Evolutionary conservation across 92 coral and sea anemone species (phyloP).

Genomic region (Palythoa grandis): DNA sequence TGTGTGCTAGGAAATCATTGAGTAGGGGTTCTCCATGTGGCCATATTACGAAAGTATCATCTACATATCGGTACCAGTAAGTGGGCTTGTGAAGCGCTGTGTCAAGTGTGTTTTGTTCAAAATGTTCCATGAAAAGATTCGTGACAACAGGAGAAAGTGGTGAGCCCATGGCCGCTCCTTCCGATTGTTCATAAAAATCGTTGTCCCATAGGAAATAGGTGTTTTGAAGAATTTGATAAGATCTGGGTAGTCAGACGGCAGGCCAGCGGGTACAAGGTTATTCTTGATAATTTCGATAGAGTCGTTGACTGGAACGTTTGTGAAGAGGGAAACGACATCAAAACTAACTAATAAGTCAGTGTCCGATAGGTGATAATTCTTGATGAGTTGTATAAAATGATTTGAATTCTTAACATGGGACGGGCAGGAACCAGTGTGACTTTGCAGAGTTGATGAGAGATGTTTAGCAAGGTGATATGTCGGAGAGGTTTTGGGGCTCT

Average conservation of each 20-base stretch:
- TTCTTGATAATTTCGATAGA: not conserved
- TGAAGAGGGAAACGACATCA: too few species aligned
- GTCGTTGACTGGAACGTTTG: not conserved
- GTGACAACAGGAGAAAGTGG: slow-evolving; percentile 24
- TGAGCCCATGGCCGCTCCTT: slow-evolving; percentile 28
- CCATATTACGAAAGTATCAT: slow-evolving; percentile 34
- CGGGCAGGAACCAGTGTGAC: slow-evolving; percentile 1
- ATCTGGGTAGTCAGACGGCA: not conserved
- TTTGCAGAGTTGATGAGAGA: slow-evolving; percentile 24
- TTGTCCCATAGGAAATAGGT: slow-evolving; percentile 1
- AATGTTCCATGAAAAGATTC: slow-evolving; percentile 26
- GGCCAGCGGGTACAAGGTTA: not conserved
- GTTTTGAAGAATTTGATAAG: not conserved
- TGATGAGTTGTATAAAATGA: not conserved
- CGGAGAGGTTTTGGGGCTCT: slow-evolving; percentile 19
- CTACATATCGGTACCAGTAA: slow-evolving; percentile 3
- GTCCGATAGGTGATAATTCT: not conserved
- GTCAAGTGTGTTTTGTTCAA: not conserved
- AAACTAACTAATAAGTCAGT: not conserved
- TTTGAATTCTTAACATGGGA: not conserved
- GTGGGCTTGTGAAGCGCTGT: slow-evolving; percentile 5
- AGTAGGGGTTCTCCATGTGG: slow-evolving; percentile 21
- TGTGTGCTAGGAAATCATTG: slow-evolving; percentile 17
- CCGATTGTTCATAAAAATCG: not conserved
- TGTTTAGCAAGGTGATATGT: not conserved